These are phyloP conservation scores for Melanargia galathea DNA, from an alignment of 2,888 invertebrate genomes.

Conservation along the genomic window DNA sequence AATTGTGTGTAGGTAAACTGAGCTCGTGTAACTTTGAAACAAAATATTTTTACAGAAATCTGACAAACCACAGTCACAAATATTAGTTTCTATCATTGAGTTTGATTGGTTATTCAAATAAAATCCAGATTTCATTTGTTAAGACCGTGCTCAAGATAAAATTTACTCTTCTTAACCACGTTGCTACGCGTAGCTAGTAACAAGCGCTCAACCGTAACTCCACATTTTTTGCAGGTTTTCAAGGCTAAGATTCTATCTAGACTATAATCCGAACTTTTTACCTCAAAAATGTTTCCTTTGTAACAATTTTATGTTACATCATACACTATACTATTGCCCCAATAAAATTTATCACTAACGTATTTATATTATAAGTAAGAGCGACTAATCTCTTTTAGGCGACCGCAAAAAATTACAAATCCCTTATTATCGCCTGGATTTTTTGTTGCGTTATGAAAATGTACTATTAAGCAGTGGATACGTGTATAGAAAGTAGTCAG, in stretches of 20 bases:
- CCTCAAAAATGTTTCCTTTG: neutral
- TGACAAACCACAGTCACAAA: no score
- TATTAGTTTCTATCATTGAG: no score
- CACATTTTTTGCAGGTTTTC: conserved; percentile 2
- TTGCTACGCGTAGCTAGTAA: conserved; percentile 1
- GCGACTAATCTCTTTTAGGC: conserved; percentile 69
- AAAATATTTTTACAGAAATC: no score
- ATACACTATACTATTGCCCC: conserved; percentile 8
- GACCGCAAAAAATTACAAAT: conserved; percentile 68
- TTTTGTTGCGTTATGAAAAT: conserved; percentile 66
- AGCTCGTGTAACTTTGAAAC: no score
- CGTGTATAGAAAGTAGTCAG: conserved; percentile 62
- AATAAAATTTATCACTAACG: conserved; percentile 35
- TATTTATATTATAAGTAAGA: conserved; percentile 51
- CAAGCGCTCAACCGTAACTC: conserved; percentile 3
- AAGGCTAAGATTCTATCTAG: conserved; percentile 16
- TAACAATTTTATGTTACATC: neutral
- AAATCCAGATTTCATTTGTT: no score
- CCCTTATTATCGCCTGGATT: conserved; percentile 63
- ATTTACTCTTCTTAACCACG: no score
- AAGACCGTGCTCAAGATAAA: no score
- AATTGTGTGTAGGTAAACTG: no score
- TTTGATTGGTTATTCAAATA: no score
- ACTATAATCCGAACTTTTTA: conserved; percentile 15
- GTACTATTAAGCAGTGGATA: conserved; percentile 59